Evolutionary conservation across 2,888 invertebrate species (phyloP), one percentile per base, ranked within the genome.

Genomic region (Microchrysa polita): DNA sequence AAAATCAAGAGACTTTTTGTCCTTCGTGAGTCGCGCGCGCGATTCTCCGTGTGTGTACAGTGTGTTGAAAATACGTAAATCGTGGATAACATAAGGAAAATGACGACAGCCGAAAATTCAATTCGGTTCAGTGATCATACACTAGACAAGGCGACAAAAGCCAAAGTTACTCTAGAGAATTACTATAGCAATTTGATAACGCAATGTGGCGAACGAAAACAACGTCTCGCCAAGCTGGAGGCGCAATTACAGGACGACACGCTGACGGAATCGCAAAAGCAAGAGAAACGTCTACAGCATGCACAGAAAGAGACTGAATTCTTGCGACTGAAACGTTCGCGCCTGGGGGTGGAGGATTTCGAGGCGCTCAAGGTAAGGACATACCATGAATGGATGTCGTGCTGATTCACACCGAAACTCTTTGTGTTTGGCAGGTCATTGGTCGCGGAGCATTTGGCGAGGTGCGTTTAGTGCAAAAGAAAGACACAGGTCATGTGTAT

Each of bases 231-330:
- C 77, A 94, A 96, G 86, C 87, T 99, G 80, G 99, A 99, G 87
- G 96, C 98, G 86, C 93, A 96, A 77, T 90, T 99, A 87, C 95
- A 95, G 85, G 97, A 97, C 85, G 97, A 98, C 82, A 95, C 94
- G 76, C 89, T 98, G 74, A 92, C 94, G 75, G 97, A 97, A 83
- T 93, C 94, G 81, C 97, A 98, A 86, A 96, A 96, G 84, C 94
- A 94, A 83, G 97, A 85, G 75, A 85, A 85, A 79, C 89, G 98
- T 79, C 90, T 93, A 81, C 96, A 96, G 81, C 98, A 99, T 88
- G 97, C 98, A 75, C 93, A 96, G 83, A 98, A 98, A 84, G 99
- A 99, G 87, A 98, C 98, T 14, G 98, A 99, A 87, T 99, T 98
- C 86, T 90, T 99, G 78, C 90, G 98, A 79, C 89, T 98, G 79